Evolutionary conservation across 2,797 vertebrate genomes (phyloP), one percentile per base, ranked within the genome.

Genomic region (Setipinna tenuifilis): DNA sequence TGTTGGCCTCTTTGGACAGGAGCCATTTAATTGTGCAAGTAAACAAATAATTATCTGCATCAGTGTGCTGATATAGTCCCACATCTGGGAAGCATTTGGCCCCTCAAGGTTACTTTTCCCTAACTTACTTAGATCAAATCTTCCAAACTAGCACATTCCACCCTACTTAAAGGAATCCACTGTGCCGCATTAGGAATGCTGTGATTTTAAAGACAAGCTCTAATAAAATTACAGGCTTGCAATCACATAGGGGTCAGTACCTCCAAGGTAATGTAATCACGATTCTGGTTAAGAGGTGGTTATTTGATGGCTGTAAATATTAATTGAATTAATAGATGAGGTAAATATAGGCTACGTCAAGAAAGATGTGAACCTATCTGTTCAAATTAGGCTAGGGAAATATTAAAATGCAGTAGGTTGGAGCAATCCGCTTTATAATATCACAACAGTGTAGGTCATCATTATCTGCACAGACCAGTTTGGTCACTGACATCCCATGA

Each of bases 11-110:
- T 91, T 95, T 95, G 94, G 94, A 91, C 88, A 83, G 88, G 92
- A 93, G 95, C 95, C 95, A 96, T 93, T 90, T 91, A 91, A 91
- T 90, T 93, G 93, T 92, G 89, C 92, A 93, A 86, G 93, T 95
- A 95, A 96, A 95, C 95, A 96, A 95, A 95, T 95, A 93, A 95
- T 95, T 94, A 96, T 95, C 92, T 91, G 92, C 93, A 94, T 96
- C 95, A 92, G 94, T 94, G 94, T 92, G 94, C 93, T 92, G 93
- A 94, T 94, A 94, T 90, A 92, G 92, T 91, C 87, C 90, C 87
- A 90, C 93, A 90, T 88, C 91, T 92, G 92, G 92, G 92, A 91
- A 93, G 90, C 93, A 87, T 89, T 82, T 92, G 92, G 89, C 88
- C 92, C 93, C 94, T 91, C 93, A 92, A 94, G 93, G 94, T 93